A percentile compares a stretch with the other conserved stretches of the same genome.
These are phyloP conservation scores for Acleris holmiana DNA, from an alignment of 2,888 invertebrate genomes.

Conservation along the genomic window DNA sequence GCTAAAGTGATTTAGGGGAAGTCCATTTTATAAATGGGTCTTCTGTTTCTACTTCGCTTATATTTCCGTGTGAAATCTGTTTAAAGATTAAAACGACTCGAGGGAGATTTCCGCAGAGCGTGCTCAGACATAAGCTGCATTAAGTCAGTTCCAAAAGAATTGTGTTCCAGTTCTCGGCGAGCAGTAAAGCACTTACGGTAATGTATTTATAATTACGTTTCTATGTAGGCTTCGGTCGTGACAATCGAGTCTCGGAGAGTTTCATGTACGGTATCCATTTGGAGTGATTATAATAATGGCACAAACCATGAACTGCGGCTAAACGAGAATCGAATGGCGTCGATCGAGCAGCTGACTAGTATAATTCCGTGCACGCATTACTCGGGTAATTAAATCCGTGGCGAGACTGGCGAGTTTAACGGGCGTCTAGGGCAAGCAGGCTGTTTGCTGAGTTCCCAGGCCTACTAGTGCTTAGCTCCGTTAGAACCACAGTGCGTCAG, in stretches of 20 bases:
- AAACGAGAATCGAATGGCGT: slow-evolving; percentile 57
- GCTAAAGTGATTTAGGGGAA: slow-evolving; percentile 57
- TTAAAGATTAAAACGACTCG: slow-evolving; percentile 55
- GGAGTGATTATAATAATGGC: slow-evolving; percentile 59
- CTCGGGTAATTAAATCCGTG: slow-evolving; percentile 63
- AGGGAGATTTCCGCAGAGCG: slow-evolving; percentile 50
- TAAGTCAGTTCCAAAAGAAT: slow-evolving; percentile 55
- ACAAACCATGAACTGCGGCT: slow-evolving; percentile 53
- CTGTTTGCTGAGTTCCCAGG: slow-evolving; percentile 62
- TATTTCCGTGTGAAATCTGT: slow-evolving; percentile 49
- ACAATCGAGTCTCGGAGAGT: slow-evolving; percentile 50
- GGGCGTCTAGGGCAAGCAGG: slow-evolving; percentile 48
- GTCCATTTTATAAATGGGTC: slow-evolving; percentile 67
- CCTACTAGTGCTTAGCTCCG: slow-evolving; percentile 68
- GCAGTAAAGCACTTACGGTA: slow-evolving; percentile 72
- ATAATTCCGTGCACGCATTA: not conserved
- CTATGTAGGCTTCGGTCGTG: slow-evolving; percentile 68
- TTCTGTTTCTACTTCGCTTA: slow-evolving; percentile 52
- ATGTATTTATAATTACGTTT: slow-evolving; percentile 80
- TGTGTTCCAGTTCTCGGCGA: slow-evolving; percentile 57
- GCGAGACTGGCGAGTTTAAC: slow-evolving; percentile 58
- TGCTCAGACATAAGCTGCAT: slow-evolving; percentile 52
- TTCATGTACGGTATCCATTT: slow-evolving; percentile 50
- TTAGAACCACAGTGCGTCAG: slow-evolving; percentile 74
- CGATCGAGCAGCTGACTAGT: slow-evolving; percentile 45